Evolutionary conservation across 2,888 invertebrate genomes (phyloP).

Genomic region (Pristionchus japonicus): DNA sequence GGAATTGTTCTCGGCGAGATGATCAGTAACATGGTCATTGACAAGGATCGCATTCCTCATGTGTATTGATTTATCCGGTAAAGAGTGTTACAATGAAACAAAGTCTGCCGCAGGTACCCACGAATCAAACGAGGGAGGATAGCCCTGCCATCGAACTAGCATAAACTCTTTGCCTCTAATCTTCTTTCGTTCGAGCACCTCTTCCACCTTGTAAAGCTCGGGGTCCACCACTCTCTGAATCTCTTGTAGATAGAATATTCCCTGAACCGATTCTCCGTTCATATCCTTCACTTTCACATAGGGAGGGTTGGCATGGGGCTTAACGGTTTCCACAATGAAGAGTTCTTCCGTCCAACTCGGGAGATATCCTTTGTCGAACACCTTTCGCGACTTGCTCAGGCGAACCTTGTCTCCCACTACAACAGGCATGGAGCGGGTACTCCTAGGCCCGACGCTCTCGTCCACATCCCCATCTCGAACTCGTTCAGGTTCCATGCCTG

Average conservation of each 20-base stretch:
- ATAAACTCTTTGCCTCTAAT: background rate
- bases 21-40: background rate
- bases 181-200: background rate
- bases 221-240: background rate
- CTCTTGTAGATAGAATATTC: background rate
- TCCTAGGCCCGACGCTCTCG: background rate
- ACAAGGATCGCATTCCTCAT: background rate
- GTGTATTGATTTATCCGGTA: background rate
- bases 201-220: background rate
- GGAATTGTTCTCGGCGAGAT: background rate
- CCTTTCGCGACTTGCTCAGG: background rate
- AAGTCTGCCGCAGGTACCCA: background rate
- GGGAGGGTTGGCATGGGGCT: background rate
- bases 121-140: background rate
- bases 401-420: background rate
- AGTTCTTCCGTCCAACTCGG: background rate
- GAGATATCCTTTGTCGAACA: background rate
- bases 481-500: background rate
- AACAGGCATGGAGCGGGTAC: background rate
- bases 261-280: background rate
- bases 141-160: background rate
- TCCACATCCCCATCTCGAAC: background rate
- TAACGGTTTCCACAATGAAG: background rate
- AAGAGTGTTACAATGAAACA: background rate
- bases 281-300: background rate